Conservation (phyloP, 2,888 invertebrate genomes). For the Hirtodrosophila cameraria region DNA sequence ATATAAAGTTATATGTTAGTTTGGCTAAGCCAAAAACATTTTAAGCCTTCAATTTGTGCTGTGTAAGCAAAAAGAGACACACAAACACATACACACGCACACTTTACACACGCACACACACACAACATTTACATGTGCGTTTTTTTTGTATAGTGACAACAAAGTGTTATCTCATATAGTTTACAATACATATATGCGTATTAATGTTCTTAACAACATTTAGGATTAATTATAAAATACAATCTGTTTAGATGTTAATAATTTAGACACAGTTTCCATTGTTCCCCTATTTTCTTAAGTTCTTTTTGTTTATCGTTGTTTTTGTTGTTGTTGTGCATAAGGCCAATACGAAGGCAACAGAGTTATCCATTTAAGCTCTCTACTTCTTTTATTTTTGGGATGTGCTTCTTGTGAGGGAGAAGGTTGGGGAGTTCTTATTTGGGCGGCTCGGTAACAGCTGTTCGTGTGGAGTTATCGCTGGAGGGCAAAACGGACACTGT, state of each 20-base stretch:
- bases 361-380: not conserved
- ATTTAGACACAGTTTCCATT: constrained; percentile 45
- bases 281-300: constrained; percentile 5
- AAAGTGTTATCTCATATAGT: constrained; percentile 14
- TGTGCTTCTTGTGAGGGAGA: constrained; percentile 3
- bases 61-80: constrained; percentile 4
- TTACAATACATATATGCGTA: constrained; percentile 42
- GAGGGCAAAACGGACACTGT: constrained; percentile 80
- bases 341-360: constrained; percentile 48
- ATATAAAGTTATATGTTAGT: constrained; percentile 12
- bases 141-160: constrained; percentile 23
- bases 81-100: not conserved
- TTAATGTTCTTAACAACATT: constrained; percentile 42
- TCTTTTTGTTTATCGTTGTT: constrained; percentile 5
- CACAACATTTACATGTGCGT: constrained; percentile 23
- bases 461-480: constrained; percentile 44
- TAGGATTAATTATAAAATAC: constrained; percentile 38
- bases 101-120: constrained; percentile 1
- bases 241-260: constrained; percentile 26
- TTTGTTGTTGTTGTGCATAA: constrained; percentile 39
- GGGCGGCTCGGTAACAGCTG: constrained; percentile 34
- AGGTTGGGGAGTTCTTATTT: constrained; percentile 24
- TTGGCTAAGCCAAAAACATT: constrained; percentile 11
- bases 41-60: constrained; percentile 13
- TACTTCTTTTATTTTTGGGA: constrained; percentile 3